A percentile compares a stretch with the other conserved stretches of the same genome.
These are phyloP conservation scores for Slavum lentiscoides DNA, from an alignment of 2,888 invertebrate species.

Conservation along the genomic window DNA sequence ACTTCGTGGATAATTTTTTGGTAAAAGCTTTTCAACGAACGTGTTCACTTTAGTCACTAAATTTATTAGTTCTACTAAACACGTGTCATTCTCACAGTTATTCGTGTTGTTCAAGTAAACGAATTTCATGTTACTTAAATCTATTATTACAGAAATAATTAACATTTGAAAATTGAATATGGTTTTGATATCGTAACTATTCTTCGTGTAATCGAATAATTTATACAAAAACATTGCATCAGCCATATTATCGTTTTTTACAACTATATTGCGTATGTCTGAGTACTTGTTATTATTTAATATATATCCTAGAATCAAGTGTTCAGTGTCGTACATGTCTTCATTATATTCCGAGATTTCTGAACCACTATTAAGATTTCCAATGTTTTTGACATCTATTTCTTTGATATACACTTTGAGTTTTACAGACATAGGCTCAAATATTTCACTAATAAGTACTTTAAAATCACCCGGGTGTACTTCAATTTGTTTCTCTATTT, in stretches of 20 bases:
- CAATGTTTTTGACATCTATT: neutral
- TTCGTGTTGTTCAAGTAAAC: neutral
- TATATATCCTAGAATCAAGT: constrained; percentile 4
- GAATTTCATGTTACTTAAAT: neutral
- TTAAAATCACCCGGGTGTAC: neutral
- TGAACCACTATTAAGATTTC: too few relatives aligned
- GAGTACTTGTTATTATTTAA: neutral
- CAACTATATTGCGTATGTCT: neutral
- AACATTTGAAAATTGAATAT: constrained; percentile 5
- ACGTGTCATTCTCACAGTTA: neutral
- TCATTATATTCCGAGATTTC: neutral
- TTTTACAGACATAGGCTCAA: neutral
- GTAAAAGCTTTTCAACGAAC: neutral
- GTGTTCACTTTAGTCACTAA: neutral
- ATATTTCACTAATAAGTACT: neutral
- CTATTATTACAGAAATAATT: neutral
- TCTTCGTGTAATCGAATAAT: too few relatives aligned
- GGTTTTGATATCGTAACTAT: neutral
- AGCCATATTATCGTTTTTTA: neutral
- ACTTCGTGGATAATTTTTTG: neutral
- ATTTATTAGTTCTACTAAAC: neutral
- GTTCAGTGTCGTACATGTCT: neutral
- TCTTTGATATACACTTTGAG: neutral
- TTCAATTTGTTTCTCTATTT: neutral
- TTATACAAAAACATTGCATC: neutral